Evolutionary conservation across 2,797 vertebrate genomes (phyloP), one percentile per base, ranked within the genome.

Genomic region (Siniperca undulata): DNA sequence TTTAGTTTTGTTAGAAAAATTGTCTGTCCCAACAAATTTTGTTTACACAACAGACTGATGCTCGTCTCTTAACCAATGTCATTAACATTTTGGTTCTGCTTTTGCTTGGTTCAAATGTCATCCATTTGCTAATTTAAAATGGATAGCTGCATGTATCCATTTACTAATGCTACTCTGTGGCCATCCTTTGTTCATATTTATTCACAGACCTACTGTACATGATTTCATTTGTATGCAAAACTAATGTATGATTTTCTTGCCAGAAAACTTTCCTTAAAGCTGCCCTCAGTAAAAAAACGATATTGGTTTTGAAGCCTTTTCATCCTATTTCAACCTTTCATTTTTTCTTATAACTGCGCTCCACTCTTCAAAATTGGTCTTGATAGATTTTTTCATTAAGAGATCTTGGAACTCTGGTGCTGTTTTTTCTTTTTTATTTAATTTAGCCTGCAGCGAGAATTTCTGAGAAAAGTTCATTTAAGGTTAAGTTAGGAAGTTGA

Each of bases 71-170:
- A 80, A 84, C 73, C 55, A 22, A 19, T 27, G 58, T 83, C 69
- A 86, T 85, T 78, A 90, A 88, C 84, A 77, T 62, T 77, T 82
- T 70, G 67, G 58, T 85, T 78, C 60, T 83, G 78, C 82, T 88
- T 78, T 62, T 79, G 90, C 84, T 89, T 69, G 20, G 64, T 88
- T 81, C 58, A 16, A 80, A 76, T 56, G 38, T 76, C 73, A 81
- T 86, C 84, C 81, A 75, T 91, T 92, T 93, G 67, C 70, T 61
- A 38, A 30, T 85, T 70, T 27, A 42, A 89, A 90, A 94, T 86
- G 83, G 81, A 91, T 81, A 70, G 36, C 60, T 93, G 94, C 94
- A 95, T 95, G 94, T 56, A 7, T 87, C 65, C 89, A 82, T 89
- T 71, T 30, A 91, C 92, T 93, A 93, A 93, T 90, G 64, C 71